Evolutionary conservation across 2,797 vertebrate species (phyloP).

Genomic region (Steatocranus sp.): DNA sequence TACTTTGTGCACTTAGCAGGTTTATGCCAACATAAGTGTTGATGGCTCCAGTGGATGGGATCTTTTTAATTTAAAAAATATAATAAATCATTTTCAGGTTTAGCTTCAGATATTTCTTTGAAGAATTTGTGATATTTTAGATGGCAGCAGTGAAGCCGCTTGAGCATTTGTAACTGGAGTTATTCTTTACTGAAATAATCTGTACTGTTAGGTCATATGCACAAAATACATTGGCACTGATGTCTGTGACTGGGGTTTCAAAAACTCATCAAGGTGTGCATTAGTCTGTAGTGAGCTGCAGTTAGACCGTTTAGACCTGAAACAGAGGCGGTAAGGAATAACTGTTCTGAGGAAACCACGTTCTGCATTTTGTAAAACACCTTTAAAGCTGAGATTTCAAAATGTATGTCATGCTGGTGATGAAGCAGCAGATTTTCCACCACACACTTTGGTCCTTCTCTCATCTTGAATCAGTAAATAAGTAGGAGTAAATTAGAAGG

Average conservation of each 20-base stretch:
- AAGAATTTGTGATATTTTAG: not conserved
- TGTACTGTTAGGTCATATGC: not conserved
- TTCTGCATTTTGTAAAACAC: not conserved
- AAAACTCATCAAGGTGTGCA: not conserved
- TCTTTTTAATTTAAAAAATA: not conserved
- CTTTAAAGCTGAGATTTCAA: not conserved
- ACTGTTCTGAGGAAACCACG: not conserved
- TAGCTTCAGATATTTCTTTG: not conserved
- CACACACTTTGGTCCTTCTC: not conserved
- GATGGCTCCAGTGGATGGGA: not conserved
- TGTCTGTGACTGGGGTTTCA: not conserved
- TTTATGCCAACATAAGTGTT: not conserved
- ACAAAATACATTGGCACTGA: not conserved
- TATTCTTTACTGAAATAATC: not conserved
- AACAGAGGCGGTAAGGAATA: not conserved
- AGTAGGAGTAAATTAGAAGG: not conserved
- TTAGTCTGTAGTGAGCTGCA: not conserved
- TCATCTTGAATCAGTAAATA: rapidly evolving
- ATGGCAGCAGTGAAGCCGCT: not conserved
- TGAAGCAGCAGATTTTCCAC: not conserved
- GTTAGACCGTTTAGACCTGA: not conserved
- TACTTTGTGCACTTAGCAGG: not conserved
- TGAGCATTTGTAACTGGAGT: not conserved
- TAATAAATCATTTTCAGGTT: not conserved
- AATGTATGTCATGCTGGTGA: not conserved